phyloP scores from a whole-genome alignment of 2,888 invertebrate species.

The Palloptera scutellata region DNA sequence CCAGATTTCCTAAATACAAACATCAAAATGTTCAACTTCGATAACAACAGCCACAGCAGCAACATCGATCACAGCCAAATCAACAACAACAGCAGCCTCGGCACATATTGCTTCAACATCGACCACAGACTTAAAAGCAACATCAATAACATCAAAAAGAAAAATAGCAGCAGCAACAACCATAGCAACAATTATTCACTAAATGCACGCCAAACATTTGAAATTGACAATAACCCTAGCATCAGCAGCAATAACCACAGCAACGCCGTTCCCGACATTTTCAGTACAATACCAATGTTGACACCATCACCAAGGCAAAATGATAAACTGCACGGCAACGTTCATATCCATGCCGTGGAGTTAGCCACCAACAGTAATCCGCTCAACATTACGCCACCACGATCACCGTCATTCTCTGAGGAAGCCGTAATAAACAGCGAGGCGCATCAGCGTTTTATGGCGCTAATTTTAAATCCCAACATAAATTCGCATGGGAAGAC shows the following conservation, averaged over 20 bases:
- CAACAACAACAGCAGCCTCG: not conserved
- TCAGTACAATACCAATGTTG: constrained; percentile 47
- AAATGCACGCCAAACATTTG: no score
- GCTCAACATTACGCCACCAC: constrained; percentile 62
- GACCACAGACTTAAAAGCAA: not conserved
- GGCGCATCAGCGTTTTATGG: constrained; percentile 45
- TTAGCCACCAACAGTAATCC: constrained; percentile 45
- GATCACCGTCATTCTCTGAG: constrained; percentile 57
- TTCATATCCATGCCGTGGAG: constrained; percentile 48
- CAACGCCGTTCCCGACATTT: constrained; percentile 44
- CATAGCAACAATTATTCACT: constrained; percentile 38
- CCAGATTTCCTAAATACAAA: no score
- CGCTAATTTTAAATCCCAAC: constrained; percentile 66
- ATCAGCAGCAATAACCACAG: constrained; percentile 43
- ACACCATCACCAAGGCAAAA: constrained; percentile 58
- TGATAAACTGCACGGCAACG: constrained; percentile 51
- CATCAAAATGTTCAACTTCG: no score
- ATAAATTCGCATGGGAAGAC: constrained; percentile 75
- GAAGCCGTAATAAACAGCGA: constrained; percentile 30
- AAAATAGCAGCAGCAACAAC: constrained; percentile 40
- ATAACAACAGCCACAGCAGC: no score
- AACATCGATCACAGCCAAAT: no score
- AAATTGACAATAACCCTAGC: constrained; percentile 44
- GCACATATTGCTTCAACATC: not conserved
- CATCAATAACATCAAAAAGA: not conserved